Percentiles rank a stretch among this genome's conserved stretches.
These are phyloP conservation scores for Ephestia elutella DNA, from an alignment of 1,140 invertebrate species.

Conservation along the genomic window DNA sequence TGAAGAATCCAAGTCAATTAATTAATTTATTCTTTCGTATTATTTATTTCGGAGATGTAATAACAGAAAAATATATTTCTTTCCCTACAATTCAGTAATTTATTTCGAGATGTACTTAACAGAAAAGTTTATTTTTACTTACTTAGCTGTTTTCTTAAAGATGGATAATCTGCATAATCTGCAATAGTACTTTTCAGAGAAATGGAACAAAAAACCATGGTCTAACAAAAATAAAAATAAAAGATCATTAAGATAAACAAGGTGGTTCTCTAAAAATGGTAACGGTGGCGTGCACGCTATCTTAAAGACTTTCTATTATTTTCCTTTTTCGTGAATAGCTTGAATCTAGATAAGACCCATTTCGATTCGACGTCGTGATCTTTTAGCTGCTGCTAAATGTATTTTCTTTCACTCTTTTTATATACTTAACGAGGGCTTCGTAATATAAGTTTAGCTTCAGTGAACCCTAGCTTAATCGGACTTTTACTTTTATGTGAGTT, in stretches of 20 bases:
- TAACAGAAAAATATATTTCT: no score
- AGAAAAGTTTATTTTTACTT: no score
- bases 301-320: constrained; percentile 4
- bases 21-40: no score
- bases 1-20: no score
- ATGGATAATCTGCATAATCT: no score
- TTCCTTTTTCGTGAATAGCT: constrained; percentile 1
- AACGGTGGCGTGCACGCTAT: constrained; percentile 2
- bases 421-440: not conserved
- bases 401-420: not conserved
- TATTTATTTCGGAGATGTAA: no score
- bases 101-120: no score
- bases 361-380: not conserved
- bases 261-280: not conserved
- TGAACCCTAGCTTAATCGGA: not conserved
- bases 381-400: not conserved
- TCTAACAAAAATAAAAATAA: constrained; percentile 5
- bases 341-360: not conserved
- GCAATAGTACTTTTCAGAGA: no score
- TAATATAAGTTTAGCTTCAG: not conserved
- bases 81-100: no score
- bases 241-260: not conserved
- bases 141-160: no score
- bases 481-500: no score
- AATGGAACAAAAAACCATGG: not conserved